These are phyloP conservation scores for Brachypteracias leptosomus DNA, from an alignment of 2,113 vertebrate genomes.

Conservation along the genomic window DNA sequence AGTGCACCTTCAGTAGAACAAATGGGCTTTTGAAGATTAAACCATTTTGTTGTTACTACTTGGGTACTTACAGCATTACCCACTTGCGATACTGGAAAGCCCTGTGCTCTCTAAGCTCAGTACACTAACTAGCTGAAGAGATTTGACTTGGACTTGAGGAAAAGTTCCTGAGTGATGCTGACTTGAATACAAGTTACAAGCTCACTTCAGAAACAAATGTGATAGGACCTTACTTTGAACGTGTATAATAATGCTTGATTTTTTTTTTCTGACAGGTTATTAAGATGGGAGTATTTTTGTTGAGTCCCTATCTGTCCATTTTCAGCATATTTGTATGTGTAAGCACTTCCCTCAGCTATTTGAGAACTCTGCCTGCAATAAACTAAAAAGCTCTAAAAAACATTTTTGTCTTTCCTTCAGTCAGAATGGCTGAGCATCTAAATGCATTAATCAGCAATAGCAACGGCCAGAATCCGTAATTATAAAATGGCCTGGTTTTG, in stretches of 20 bases:
- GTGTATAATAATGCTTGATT: not conserved
- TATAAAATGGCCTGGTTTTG: not conserved
- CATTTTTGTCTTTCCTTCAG: not conserved
- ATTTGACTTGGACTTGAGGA: not conserved
- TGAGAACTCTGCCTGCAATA: not conserved
- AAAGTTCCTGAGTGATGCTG: not conserved
- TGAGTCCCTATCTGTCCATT: not conserved
- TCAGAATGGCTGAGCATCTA: not conserved
- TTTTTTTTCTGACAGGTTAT: not conserved
- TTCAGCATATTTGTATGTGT: not conserved
- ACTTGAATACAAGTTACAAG: not conserved
- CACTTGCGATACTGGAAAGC: not conserved
- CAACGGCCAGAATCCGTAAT: not conserved
- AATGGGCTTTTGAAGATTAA: not conserved
- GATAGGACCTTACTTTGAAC: not conserved
- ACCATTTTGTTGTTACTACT: not conserved
- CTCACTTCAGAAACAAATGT: not conserved
- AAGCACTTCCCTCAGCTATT: not conserved
- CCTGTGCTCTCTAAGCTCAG: not conserved
- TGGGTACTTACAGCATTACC: not conserved
- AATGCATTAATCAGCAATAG: not conserved
- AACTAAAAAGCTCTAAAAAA: not conserved
- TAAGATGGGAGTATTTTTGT: not conserved
- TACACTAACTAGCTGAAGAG: not conserved
- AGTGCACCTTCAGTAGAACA: not conserved